Base-by-base conservation (phyloP, 2,888 invertebrate genomes). In the Ferrisia virgata region DNA sequence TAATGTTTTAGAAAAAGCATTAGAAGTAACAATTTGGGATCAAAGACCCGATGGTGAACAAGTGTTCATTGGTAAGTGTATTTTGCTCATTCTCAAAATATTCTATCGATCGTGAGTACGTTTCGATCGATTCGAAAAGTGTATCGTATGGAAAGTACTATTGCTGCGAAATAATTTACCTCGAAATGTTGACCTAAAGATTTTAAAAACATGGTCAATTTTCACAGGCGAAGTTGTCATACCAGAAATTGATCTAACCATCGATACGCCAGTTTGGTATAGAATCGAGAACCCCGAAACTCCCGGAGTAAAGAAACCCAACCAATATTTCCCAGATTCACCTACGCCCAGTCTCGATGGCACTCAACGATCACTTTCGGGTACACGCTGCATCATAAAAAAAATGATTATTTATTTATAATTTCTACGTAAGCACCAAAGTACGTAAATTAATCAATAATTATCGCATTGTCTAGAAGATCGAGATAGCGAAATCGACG, bases 11-110 rank as follows among this genome's bases (percentile, higher is more conserved):
- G 94, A 94, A 85, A 92, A 94, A 85, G 92, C 93, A 9, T 91
- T 97, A 83, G 96, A 96, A 88, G 93, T 96, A 22, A 95, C 95
- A 18, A 90, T 97, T 15, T 97, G 96, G 96, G 96, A 96, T 86
- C 86, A 86, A 79, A 86, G 87, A 58, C 94, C 95, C 0, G 94
- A 95, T 86, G 93, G 94, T 84, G 95, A 95, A 86, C 94, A 94
- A 84, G 92, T 94, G 82, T 94, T 95, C 86, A 91, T 96, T 31
- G 95, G 94, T 88, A 84, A 86, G 87, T 79, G 25, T 40, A 79
- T 39, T 18, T 53, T 18, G 53, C 5, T 5, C n/a, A 53, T 53
- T n/a, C n/a, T n/a, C n/a, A n/a, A n/a, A n/a, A n/a, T n/a, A n/a
- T n/a, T n/a, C n/a, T n/a, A n/a, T n/a, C n/a, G n/a, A n/a, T n/a